Evolutionary conservation across 2,888 invertebrate species (phyloP), one percentile per base, ranked within the genome.

Genomic region (Ceraclea dissimilis): DNA sequence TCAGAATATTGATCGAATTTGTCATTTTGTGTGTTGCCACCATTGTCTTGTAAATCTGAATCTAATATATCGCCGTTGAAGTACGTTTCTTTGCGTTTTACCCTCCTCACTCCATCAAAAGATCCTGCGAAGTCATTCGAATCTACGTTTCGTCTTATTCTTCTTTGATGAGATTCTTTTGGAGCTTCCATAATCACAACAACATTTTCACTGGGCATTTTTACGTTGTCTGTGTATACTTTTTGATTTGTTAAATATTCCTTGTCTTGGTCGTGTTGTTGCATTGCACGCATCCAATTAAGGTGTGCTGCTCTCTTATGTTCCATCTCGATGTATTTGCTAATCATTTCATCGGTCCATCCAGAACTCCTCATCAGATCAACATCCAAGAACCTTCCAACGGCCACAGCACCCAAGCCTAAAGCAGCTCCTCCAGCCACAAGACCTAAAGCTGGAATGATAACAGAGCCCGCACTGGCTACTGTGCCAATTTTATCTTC

Each of bases 391-490:
- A 85, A 81, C 62, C 87, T 77, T 8, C 88, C 88, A 58, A 90
- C 82, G 0, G 89, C 89, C 0, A 88, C 86, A 0, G 88, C 89
- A 4, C 88, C 89, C n/a, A 90, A 78, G 1, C 88, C 88, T 20
- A 90, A 70, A 1, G 90, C 90, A 0, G 90, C 89, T 13, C 90
- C 89, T n/a, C 89, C 88, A 10, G 89, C 88, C 65, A 90, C 84
- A 5, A 89, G 71, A 2, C 90, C 87, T 19, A 89, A 71, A 0
- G 89, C 88, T 17, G 89, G 89, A 1, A 89, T 71, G 67, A 89
- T 81, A 0, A 85, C 85, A 0, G 83, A 80, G 0, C 80, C 79
- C 0, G 76, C 69, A 2, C 77, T 76, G 0, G 83, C 80, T 2
- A 75, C 71, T 6, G 80, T 78, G 1, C 85, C 86, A 8, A 87